Evolutionary conservation across 2,888 invertebrate species (phyloP).

Genomic region (Tetanocera ferruginea): DNA sequence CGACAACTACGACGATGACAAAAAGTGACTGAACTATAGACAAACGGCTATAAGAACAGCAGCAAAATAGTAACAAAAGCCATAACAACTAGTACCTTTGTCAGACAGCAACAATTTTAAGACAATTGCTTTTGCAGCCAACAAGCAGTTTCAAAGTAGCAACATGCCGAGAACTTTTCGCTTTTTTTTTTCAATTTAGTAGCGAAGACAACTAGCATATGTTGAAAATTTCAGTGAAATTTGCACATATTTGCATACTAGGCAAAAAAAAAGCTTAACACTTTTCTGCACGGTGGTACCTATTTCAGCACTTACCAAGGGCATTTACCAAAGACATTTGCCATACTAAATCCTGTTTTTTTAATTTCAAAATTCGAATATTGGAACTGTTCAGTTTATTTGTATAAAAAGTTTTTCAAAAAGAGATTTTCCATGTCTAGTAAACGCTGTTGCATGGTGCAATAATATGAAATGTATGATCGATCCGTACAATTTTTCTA

Average conservation of each 20-base stretch:
- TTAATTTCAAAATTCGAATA: no score
- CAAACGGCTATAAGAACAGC: background rate
- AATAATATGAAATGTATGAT: no score
- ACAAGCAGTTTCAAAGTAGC: background rate
- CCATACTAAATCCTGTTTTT: no score
- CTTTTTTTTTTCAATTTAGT: constrained; percentile 21
- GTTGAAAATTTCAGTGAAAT: background rate
- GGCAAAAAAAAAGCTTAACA: no score
- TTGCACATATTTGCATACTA: constrained; percentile 1
- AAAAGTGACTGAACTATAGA: background rate
- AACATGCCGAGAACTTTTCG: background rate
- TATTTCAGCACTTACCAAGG: no score
- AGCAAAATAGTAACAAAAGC: background rate
- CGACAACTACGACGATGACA: constrained; percentile 7
- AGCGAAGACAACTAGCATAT: constrained; percentile 14
- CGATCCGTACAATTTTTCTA: no score
- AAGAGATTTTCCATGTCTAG: no score
- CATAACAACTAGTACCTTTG: background rate
- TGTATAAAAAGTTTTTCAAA: no score
- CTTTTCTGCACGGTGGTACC: no score
- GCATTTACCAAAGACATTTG: no score
- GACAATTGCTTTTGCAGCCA: constrained; percentile 1
- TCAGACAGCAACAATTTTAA: background rate
- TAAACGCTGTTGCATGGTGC: no score
- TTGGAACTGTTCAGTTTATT: no score